phyloP scores from a whole-genome alignment of 2,113 vertebrate species.

The Prolemur simus region DNA sequence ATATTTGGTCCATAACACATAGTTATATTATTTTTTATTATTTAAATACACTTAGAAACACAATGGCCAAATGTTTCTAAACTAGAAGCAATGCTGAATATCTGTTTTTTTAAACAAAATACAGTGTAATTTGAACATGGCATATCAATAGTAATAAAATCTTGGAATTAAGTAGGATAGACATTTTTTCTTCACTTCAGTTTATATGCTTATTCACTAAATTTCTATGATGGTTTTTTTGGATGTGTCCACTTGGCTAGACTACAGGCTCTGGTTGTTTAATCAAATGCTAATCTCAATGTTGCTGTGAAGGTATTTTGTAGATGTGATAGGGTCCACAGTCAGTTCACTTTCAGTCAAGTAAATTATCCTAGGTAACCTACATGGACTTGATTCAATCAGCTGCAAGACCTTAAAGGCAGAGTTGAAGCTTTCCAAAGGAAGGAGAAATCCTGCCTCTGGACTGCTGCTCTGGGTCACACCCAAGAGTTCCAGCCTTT shows the following conservation, averaged over 20 bases:
- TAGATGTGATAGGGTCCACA: not conserved
- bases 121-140: not conserved
- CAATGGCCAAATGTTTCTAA: not conserved
- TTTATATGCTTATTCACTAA: not conserved
- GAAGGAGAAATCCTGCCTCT: not conserved
- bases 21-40: not conserved
- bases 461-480: not conserved
- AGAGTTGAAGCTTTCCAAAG: not conserved
- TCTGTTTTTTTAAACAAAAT: not conserved
- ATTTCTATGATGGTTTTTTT: not conserved
- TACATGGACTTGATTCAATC: not conserved
- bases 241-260: not conserved
- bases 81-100: not conserved
- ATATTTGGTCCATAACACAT: not conserved
- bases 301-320: not conserved
- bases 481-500: not conserved
- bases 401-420: not conserved
- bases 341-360: not conserved
- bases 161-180: not conserved
- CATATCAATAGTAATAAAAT: not conserved
- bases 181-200: not conserved
- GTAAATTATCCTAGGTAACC: not conserved
- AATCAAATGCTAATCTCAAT: not conserved
- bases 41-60: constrained; percentile 4
- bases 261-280: not conserved